A percentile compares a stretch with the other conserved stretches of the same genome.
Evolutionary conservation across 2,113 vertebrate genomes (phyloP).

Genomic region (Pseudorectes ferrugineus): DNA sequence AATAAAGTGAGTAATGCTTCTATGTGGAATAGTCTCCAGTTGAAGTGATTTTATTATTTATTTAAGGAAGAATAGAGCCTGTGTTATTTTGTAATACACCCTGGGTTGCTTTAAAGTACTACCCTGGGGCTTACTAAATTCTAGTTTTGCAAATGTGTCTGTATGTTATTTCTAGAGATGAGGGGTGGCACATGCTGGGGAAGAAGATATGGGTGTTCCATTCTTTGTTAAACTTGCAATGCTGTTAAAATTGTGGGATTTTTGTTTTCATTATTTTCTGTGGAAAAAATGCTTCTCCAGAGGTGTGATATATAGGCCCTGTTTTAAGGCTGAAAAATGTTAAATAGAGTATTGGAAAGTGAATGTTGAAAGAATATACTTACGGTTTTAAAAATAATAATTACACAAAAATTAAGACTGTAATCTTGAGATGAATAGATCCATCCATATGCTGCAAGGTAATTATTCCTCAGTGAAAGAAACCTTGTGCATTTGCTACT

Average conservation of each 20-base stretch:
- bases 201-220: neutral
- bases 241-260: neutral
- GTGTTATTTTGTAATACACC: neutral
- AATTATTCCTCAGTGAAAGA: neutral
- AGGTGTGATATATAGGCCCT: neutral
- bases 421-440: neutral
- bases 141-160: neutral
- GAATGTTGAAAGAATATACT: neutral
- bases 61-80: neutral
- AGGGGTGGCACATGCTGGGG: neutral
- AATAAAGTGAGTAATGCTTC: neutral
- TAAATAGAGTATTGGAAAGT: neutral
- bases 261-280: neutral
- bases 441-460: neutral
- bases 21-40: neutral
- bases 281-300: neutral
- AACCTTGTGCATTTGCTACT: neutral
- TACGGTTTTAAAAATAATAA: neutral
- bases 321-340: neutral
- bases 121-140: neutral
- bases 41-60: neutral
- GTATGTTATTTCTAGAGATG: neutral
- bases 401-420: neutral
- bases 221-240: neutral
- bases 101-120: neutral